Conservation (phyloP, 1,140 invertebrate genomes). For the Eurosta solidaginis region DNA sequence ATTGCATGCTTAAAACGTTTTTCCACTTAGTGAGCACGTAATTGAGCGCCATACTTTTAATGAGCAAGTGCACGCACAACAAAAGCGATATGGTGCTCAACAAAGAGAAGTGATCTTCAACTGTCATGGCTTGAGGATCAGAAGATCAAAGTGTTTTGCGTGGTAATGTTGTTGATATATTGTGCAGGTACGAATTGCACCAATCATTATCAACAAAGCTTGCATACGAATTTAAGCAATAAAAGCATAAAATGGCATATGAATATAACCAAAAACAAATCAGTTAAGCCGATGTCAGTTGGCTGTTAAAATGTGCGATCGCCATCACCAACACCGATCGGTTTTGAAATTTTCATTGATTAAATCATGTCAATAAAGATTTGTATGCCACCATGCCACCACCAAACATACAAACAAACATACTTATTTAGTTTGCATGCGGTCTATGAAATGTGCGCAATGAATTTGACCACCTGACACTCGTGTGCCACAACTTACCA, state of each 20-base stretch:
- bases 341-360: neutral
- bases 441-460: neutral
- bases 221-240: neutral
- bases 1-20: neutral
- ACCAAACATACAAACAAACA: no score
- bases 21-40: conserved; percentile 7
- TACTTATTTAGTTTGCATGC: neutral
- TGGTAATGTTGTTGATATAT: neutral
- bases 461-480: neutral
- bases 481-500: neutral
- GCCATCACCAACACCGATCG: neutral
- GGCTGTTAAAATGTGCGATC: neutral
- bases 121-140: neutral
- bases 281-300: neutral
- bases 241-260: no score
- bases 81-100: neutral
- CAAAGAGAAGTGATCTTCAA: neutral
- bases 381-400: no score
- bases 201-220: neutral
- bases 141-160: neutral
- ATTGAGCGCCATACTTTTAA: conserved; percentile 3
- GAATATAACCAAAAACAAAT: neutral
- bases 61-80: conserved; percentile 1
- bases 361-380: neutral
- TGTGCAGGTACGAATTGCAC: neutral